Base-by-base conservation (phyloP, 2,888 invertebrate genomes). In the Drosophila cracens region DNA sequence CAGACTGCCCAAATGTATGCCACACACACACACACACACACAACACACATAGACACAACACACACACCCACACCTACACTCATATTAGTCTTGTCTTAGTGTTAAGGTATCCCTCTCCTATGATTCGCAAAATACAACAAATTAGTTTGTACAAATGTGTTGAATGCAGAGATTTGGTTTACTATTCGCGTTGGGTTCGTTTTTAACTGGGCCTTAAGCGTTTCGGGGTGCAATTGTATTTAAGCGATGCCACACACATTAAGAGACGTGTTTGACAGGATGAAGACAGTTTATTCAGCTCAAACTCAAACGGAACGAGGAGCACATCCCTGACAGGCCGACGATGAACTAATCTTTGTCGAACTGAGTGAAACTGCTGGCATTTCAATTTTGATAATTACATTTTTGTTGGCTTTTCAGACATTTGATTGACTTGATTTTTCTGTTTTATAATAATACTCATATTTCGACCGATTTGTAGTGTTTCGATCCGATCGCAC, bases 121-220 rank as follows among this genome's bases (percentile, higher is more conserved):
- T 77, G 46, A 81, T 71, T 81, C 70, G 80, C 85, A 82, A 79
- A 38, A 82, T 82, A 82, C 70, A 87, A 79, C 70, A 77, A 86
- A 79, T 71, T 73, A 80, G 82, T 60, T 78, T 81, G 84, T 81
- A 85, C 60, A 70, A 81, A 80, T 70, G 43, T 59, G 61, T 80
- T 70, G 34, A 64, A 69, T 79, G 61, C 49, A 51, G 49, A 36
- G n/a, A 49, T 46, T 52, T 59, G 18, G 21, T 68, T 68, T 48
- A n/a, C 51, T 31, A 27, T 52, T 13, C 27, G 21, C 27, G 13
- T 27, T 59, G n/a, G 59, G 25, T 3, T 43, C 43, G 21, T 27
- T 18, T 6, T 27, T 40, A n/a, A 11, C 10, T 40, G n/a, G 10
- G 40, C n/a, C 40, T n/a, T 6, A 21, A 21, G 21, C 11, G 11